phyloP scores from a whole-genome alignment of 2,888 invertebrate species.

The Agonopterix arenella region DNA sequence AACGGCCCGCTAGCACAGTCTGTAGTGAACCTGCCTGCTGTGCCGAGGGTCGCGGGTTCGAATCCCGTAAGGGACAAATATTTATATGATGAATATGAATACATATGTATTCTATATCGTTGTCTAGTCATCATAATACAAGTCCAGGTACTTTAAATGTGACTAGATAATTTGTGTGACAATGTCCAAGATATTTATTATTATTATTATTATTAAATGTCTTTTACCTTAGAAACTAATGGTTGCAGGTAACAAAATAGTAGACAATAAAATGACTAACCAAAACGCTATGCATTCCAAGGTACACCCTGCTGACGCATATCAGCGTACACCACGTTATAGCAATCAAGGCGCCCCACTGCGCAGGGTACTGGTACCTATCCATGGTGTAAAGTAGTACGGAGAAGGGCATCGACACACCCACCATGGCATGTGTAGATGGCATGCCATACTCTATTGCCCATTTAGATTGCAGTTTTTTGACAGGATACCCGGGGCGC shows the following conservation, averaged over 20 bases:
- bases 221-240: too few relatives aligned
- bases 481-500: slow-evolving; percentile 89
- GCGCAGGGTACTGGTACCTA: slow-evolving; percentile 84
- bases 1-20: too few relatives aligned
- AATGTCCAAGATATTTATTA: too few relatives aligned
- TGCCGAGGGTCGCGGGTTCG: too few relatives aligned
- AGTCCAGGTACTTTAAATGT: too few relatives aligned
- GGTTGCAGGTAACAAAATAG: background rate
- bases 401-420: slow-evolving; percentile 91
- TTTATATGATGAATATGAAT: too few relatives aligned
- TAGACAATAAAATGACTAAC: slow-evolving; percentile 66
- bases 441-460: slow-evolving; percentile 96
- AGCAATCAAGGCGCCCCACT: slow-evolving; percentile 77
- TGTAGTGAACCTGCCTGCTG: too few relatives aligned
- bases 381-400: slow-evolving; percentile 87
- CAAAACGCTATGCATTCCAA: slow-evolving; percentile 95
- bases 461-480: slow-evolving; percentile 91
- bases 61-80: too few relatives aligned
- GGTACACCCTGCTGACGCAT: slow-evolving; percentile 90
- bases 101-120: too few relatives aligned
- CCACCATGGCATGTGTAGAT: slow-evolving; percentile 96
- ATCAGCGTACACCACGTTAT: slow-evolving; percentile 85
- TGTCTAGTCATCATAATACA: too few relatives aligned
- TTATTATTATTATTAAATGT: too few relatives aligned
- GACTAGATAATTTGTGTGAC: too few relatives aligned